Base-by-base conservation (phyloP, 2,888 invertebrate species). In the Arrhopalites spinosus region DNA sequence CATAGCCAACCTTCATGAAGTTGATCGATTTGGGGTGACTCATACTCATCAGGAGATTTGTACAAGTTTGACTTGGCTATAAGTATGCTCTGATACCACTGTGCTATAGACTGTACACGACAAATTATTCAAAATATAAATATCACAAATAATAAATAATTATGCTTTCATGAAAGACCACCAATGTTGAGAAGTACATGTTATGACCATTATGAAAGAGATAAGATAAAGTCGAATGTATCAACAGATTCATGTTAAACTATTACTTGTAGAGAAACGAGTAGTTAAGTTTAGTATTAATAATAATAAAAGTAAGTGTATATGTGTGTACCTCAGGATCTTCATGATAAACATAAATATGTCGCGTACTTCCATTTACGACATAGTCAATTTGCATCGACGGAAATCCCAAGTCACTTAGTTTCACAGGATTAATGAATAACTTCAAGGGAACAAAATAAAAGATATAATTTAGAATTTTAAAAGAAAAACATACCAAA, bases 261-360 rank as follows among this genome's bases (percentile, higher is more conserved):
- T n/a, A n/a, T n/a, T n/a, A n/a, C n/a, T n/a, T n/a, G n/a, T n/a
- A n/a, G n/a, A n/a, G n/a, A n/a, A n/a, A n/a, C n/a, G n/a, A n/a
- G n/a, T n/a, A n/a, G n/a, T n/a, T n/a, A n/a, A n/a, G n/a, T n/a
- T n/a, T n/a, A n/a, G n/a, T n/a, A n/a, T n/a, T n/a, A n/a, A n/a
- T n/a, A n/a, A n/a, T n/a, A n/a, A 11, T 27, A 72, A 61, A 72
- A 23, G 8, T 36, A 66, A 13, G 27, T 53, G 11, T 92, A 56
- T 64, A 64, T 27, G 91, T 92, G 77, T 94, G 92, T 68, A 92
- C 90, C 87, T 94, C 93, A 0, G 93, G 90, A 82, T 93, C 93
- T 81, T 94, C 93, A 81, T 94, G 93, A 85, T 93, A 93, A 0
- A 95, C 91, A 85, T 92, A 96, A 82, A 96, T 91, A 84, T 94